phyloP scores from a whole-genome alignment of 2,888 invertebrate genomes.

The Morpho deidamia region DNA sequence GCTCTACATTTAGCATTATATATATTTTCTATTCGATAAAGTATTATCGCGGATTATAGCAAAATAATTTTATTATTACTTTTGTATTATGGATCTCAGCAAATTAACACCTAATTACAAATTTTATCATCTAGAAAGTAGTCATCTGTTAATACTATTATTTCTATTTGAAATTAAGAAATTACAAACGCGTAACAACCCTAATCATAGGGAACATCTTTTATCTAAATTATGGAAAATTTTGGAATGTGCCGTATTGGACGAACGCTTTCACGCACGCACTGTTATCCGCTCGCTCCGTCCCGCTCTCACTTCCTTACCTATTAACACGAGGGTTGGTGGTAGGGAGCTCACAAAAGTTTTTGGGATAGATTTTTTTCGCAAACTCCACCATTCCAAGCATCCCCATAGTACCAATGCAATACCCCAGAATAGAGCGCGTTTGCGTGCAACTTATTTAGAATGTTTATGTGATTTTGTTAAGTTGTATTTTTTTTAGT shows the following conservation, averaged over 20 bases:
- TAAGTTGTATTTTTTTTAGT: conserved; percentile 15
- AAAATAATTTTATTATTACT: too few species aligned
- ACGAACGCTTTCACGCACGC: conserved; percentile 48
- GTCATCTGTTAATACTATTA: too few species aligned
- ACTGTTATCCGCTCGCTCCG: conserved; percentile 31
- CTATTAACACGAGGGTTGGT: conserved; percentile 63
- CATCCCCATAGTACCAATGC: conserved; percentile 42
- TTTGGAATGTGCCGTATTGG: conserved; percentile 67
- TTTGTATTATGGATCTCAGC: too few species aligned
- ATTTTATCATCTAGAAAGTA: too few species aligned
- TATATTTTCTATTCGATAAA: too few species aligned
- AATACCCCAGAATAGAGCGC: conserved; percentile 31
- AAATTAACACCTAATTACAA: too few species aligned
- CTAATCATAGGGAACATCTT: conserved; percentile 74
- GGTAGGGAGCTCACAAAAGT: conserved; percentile 68
- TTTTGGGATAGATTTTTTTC: conserved; percentile 72
- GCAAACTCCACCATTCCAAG: conserved; percentile 66
- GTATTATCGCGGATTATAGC: too few species aligned
- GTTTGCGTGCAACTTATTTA: neutral
- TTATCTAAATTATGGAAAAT: conserved; percentile 77
- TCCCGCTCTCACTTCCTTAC: conserved; percentile 54
- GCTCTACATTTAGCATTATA: too few species aligned
- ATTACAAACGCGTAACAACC: conserved; percentile 41
- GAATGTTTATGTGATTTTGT: conserved; percentile 9
- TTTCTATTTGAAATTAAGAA: neutral